Evolutionary conservation across 1,140 invertebrate genomes (phyloP).

Genomic region (Tenebrio molitor): DNA sequence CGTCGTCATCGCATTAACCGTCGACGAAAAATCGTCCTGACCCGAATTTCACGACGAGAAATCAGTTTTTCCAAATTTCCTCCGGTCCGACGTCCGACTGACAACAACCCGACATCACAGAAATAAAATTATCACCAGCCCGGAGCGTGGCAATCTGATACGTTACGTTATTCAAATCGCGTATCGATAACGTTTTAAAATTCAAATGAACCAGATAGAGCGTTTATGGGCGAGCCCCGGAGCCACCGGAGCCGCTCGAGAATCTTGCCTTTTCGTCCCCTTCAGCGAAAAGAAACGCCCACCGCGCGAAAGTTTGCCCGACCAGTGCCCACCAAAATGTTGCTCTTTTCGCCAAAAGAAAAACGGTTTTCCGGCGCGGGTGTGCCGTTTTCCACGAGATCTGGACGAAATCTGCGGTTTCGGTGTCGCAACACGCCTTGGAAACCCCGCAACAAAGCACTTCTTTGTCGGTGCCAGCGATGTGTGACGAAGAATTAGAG

Average conservation of each 20-base stretch:
- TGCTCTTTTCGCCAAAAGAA: too few species aligned
- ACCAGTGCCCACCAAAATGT: neutral
- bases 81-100: neutral
- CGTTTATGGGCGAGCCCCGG: too few species aligned
- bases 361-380: too few species aligned
- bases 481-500: neutral
- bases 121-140: neutral
- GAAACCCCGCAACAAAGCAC: neutral
- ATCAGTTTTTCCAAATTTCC: neutral
- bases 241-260: too few species aligned
- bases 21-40: neutral
- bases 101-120: neutral
- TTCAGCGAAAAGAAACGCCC: constrained; percentile 8
- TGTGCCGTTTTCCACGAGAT: too few species aligned
- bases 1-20: neutral
- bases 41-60: neutral
- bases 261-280: neutral
- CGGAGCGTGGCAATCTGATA: neutral
- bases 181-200: neutral
- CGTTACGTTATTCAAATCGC: neutral
- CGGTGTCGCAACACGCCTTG: too few species aligned
- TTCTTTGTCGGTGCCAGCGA: neutral
- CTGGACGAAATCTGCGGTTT: too few species aligned
- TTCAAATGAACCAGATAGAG: too few species aligned
- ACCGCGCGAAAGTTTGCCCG: neutral